Percentiles rank a stretch among this genome's conserved stretches.
phyloP scores from a whole-genome alignment of 64 coral and sea anemone species.

The Dendrophyllia cribrosa region DNA sequence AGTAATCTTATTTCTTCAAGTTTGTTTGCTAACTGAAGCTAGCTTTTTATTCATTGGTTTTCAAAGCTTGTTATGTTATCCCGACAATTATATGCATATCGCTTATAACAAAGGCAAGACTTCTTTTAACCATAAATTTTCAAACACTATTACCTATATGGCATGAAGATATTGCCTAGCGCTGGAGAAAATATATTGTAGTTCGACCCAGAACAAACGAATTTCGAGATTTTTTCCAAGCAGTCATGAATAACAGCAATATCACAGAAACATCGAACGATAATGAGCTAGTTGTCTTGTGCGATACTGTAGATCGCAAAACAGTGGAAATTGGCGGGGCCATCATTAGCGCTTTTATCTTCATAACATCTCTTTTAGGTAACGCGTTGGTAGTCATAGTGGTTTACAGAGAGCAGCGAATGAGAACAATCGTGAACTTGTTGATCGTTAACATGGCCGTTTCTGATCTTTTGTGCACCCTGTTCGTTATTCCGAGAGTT shows the following conservation, averaged over 20 bases:
- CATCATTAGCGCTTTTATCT: neutral
- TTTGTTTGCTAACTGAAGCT: neutral
- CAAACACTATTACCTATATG: no score
- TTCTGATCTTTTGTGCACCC: constrained; percentile 31
- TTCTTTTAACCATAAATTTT: no score
- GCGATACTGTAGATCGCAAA: neutral
- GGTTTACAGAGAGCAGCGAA: constrained; percentile 10
- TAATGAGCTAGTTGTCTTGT: neutral
- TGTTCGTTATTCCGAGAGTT: constrained; percentile 4
- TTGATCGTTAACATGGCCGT: constrained; percentile 59
- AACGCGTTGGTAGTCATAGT: constrained; percentile 31
- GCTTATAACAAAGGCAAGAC: neutral
- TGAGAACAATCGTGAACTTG: constrained; percentile 60
- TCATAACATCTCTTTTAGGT: constrained; percentile 2
- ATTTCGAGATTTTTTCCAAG: neutral
- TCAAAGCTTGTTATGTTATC: neutral
- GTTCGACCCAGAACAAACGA: no score
- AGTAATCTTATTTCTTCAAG: neutral
- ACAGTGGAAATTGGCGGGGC: neutral
- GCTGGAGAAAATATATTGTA: no score
- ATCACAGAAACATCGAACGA: neutral
- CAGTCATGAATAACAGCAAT: neutral
- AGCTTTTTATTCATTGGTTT: neutral
- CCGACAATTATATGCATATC: neutral
- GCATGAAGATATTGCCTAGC: no score